A percentile compares a stretch with the other conserved stretches of the same genome.
phyloP scores from a whole-genome alignment of 2,113 vertebrate genomes.

The Zosterops japonicus region DNA sequence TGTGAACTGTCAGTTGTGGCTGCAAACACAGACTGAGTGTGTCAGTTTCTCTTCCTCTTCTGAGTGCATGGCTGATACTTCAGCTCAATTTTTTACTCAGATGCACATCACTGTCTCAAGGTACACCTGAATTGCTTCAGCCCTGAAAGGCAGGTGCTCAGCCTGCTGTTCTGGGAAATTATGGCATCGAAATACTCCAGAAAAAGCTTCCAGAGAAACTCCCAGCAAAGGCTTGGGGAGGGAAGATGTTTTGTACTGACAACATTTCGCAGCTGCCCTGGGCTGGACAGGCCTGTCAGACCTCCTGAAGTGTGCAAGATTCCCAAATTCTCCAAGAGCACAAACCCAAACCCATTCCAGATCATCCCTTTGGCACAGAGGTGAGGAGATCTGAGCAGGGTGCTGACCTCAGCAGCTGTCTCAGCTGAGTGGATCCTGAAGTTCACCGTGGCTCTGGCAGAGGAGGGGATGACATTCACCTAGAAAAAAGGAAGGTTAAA shows the following conservation, averaged over 20 bases:
- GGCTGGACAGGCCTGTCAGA: neutral
- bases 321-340: neutral
- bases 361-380: neutral
- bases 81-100: neutral
- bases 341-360: neutral
- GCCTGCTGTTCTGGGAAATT: neutral
- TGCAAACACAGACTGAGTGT: neutral
- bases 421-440: constrained; percentile 90
- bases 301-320: neutral
- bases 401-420: constrained; percentile 82
- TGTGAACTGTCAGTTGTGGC: neutral
- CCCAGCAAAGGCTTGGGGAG: neutral
- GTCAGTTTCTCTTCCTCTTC: neutral
- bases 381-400: fast-evolving
- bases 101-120: neutral
- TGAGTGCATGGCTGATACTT: neutral
- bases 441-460: constrained; percentile 85
- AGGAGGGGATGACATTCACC: constrained; percentile 85
- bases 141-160: neutral
- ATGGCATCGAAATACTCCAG: neutral
- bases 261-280: neutral
- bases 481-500: constrained; percentile 36
- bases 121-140: neutral
- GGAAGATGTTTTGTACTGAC: neutral
- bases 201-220: neutral